Conservation (phyloP, 2,888 invertebrate species). For the Nebria brevicollis region DNA sequence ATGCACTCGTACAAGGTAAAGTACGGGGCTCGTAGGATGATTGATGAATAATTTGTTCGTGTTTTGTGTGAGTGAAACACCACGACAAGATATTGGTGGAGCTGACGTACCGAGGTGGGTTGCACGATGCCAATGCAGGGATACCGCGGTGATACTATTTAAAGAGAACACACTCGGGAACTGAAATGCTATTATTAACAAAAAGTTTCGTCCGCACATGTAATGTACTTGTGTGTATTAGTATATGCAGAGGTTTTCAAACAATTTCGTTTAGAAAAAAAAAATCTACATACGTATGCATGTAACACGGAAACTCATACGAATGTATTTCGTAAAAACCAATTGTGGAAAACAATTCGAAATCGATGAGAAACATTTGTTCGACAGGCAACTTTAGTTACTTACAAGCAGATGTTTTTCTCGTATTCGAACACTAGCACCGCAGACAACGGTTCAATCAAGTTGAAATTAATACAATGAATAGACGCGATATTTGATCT, state of each 20-base stretch:
- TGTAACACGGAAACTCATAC: too few relatives aligned
- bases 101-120: neutral
- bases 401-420: conserved; percentile 28
- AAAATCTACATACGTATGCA: too few relatives aligned
- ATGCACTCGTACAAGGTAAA: neutral
- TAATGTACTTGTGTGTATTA: conserved; percentile 26
- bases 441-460: conserved; percentile 35
- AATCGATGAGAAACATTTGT: conserved; percentile 6
- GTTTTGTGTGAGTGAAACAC: neutral
- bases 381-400: neutral
- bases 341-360: neutral
- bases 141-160: conserved; percentile 32
- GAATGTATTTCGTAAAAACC: too few relatives aligned
- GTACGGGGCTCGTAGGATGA: conserved; percentile 15
- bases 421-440: conserved; percentile 22
- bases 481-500: conserved; percentile 36
- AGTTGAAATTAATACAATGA: conserved; percentile 39
- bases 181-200: conserved; percentile 44
- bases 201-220: conserved; percentile 25
- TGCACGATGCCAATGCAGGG: conserved; percentile 40
- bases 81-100: neutral
- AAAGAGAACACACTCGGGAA: conserved; percentile 37
- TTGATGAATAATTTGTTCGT: conserved; percentile 2
- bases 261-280: conserved; percentile 4
- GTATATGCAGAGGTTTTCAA: conserved; percentile 27